Evolutionary conservation across 2,113 vertebrate genomes (phyloP), one percentile per base, ranked within the genome.

Genomic region (Gymnocephalus cernua): DNA sequence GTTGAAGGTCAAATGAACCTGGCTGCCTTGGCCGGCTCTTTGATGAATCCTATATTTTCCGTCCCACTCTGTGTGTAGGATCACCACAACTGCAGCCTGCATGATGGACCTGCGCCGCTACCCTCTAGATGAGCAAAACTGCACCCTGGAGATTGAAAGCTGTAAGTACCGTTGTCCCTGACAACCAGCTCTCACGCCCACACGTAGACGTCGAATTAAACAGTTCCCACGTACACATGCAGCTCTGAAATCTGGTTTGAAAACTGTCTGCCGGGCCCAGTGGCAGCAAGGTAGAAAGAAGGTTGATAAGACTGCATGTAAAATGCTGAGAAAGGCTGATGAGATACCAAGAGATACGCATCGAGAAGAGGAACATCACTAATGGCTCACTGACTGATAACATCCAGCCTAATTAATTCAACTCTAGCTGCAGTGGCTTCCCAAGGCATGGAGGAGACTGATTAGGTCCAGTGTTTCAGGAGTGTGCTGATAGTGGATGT

Each of bases 21-120:
- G 10, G 21, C 48, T 38, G n/a, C 69, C 27, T 83, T 16, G 3
- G 47, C 44, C 25, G 8, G 50, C 47, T 81, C 32, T 70, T 25
- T 51, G 50, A 79, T 70, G 32, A 90, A 82, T 61, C 78, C n/a
- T 64, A 0, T 61, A 25, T 71, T 77, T 51, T 73, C 29, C 74
- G 62, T 88, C 70, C 86, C 80, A 25, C 71, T 86, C 58, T 93
- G 79, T 83, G 83, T 92, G 71, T 86, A 99, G 98, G 94, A 99
- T 99, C 93, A 99, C 98, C 77, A 99, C 98, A 70, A 99, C 98
- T 21, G 97, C 97, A 85, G 98, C 98, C 84, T 99, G 98, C 77
- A 99, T 99, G 98, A 99, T 99, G 98, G 98, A 99, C 93, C 95
- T 99, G 74, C 93, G 98, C 79, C 95, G 98, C 74, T 99, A 99